Evolutionary conservation across 1,140 invertebrate species (phyloP).

Genomic region (Drosophila yakuba): DNA sequence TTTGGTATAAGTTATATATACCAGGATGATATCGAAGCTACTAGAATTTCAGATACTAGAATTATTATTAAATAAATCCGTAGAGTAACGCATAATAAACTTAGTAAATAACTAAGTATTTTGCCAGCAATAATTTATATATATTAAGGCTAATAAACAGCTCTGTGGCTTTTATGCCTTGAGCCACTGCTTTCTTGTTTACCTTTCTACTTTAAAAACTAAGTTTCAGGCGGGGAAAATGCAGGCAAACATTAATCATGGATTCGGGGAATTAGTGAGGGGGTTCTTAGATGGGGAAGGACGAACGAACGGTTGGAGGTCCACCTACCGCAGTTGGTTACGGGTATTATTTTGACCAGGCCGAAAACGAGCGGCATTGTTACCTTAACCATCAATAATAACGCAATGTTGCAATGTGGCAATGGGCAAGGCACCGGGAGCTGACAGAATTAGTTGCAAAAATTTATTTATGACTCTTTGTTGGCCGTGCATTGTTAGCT

Average conservation of each 20-base stretch:
- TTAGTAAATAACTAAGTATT: no score
- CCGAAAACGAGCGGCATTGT: constrained; percentile 51
- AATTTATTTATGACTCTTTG: constrained; percentile 81
- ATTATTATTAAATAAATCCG: no score
- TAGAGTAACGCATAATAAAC: no score
- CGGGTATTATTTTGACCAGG: constrained; percentile 35
- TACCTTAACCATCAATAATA: constrained; percentile 73
- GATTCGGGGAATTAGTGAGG: constrained; percentile 25
- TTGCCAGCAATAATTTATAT: background rate
- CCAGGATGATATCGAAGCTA: no score
- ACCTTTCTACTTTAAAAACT: constrained; percentile 19
- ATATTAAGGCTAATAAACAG: constrained; percentile 9
- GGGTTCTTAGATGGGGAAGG: background rate
- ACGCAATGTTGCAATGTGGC: constrained; percentile 78
- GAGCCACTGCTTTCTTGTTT: background rate
- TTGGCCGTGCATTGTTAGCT: constrained; percentile 50
- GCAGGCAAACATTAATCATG: constrained; percentile 59
- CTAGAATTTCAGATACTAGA: no score
- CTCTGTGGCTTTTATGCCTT: background rate
- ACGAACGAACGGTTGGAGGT: background rate
- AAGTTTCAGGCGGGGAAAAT: background rate
- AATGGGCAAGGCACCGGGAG: constrained; percentile 49
- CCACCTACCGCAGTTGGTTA: constrained; percentile 17
- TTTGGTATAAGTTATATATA: no score
- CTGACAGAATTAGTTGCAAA: constrained; percentile 79